Base-by-base conservation (phyloP, 2,797 vertebrate species). In the Enteromius paludinosus region DNA sequence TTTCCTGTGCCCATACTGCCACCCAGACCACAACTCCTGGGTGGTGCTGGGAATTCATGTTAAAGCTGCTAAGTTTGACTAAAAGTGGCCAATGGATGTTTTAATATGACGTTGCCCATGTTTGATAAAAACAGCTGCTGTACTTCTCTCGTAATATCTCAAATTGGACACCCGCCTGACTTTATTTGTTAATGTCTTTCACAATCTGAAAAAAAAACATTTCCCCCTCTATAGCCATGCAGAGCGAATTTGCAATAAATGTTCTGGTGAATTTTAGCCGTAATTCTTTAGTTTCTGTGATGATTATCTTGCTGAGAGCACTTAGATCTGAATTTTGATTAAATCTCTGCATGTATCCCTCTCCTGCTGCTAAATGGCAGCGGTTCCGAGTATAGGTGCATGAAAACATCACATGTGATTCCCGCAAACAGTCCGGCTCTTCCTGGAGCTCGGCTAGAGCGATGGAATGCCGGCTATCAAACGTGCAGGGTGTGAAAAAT, bases 11-110 rank as follows among this genome's bases (percentile, higher is more conserved):
- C 73, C 49, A 56, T 79, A 81, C 81, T 83, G 83, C 85, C 88
- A 77, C 87, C 45, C 82, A 84, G 77, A 89, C 90, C 89, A 85
- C 90, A 89, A 84, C 78, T 86, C 65, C 80, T 87, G 90, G 89
- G 89, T 89, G 90, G 90, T 89, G 88, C 90, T 79, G 74, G 14
- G 66, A 82, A 84, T 84, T 65, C 82, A 83, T 61, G 85, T 70
- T 80, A 85, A 85, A 88, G 80, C 66, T 85, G 79, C 83, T 86
- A 86, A 84, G 38, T 65, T 74, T 69, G 43, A 80, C 84, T 86
- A 86, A 87, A 91, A 87, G 89, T 83, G 89, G 73, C 84, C 83
- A 81, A 78, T 83, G 64, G 54, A 52, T 64, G 47, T 79, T 73
- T 86, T 74, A 71, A 81, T 86, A 62, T 86, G 86, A 89, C 73